Base-by-base conservation (phyloP, 2,888 invertebrate species). In the Meiosimyza platycephala region DNA sequence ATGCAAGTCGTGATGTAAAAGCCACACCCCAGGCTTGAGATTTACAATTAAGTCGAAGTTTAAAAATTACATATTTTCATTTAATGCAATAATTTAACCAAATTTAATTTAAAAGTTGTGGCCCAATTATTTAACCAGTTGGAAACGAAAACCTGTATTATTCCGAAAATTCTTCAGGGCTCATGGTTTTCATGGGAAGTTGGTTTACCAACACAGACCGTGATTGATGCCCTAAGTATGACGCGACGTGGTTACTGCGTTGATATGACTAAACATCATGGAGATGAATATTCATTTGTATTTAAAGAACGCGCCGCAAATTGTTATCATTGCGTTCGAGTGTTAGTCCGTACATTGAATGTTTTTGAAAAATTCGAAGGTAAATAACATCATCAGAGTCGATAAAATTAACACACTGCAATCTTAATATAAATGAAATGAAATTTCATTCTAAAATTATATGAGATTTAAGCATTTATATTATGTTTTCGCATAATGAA, bases 181-280 rank as follows among this genome's bases (percentile, higher is more conserved):
- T 91, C 94, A 50, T 97, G 97, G 97, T 97, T 95, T 87, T 96
- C 95, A 3, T 93, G 95, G 90, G 96, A 97, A 89, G 92, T 92
- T 88, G 95, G 95, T 12, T 47, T 78, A 80, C 94, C 95, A 80
- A 95, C 95, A 0, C 89, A 93, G 63, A 96, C 95, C 0, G 93
- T 94, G 83, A 92, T 97, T 69, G 93, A 96, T 87, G 93, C 93
- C 0, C 92, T 91, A 73, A 90, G 91, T 57, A 95, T 96, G 94
- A 91, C 93, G 11, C 89, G 90, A 78, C 89, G 91, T 83, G 95
- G 95, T 60, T 87, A 88, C 73, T 95, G 95, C 84, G 89, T 94
- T 7, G 90, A 92, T 76, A 91, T 93, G 76, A 89, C 90, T 80
- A 74, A 74, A 28, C 92, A 94, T 81, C 93, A 93, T 79, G 92